A percentile compares a stretch with the other conserved stretches of the same genome.
Evolutionary conservation across 2,888 invertebrate genomes (phyloP).

Genomic region (Mycalesis mineus): DNA sequence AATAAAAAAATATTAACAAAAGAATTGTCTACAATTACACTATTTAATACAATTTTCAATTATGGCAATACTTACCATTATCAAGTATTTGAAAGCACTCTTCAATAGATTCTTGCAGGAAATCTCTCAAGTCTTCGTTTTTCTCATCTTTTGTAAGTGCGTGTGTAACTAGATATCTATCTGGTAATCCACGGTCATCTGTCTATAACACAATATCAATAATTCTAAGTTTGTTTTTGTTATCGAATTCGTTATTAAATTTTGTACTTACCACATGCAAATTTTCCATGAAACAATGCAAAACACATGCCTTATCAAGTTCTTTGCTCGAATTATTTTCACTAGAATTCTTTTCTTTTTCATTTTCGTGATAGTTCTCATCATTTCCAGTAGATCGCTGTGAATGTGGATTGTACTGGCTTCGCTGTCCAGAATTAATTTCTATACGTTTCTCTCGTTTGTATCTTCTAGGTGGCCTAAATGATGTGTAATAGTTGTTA

Average conservation of each 20-base stretch:
- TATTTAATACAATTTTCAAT: background rate
- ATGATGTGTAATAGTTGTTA: constrained; percentile 24
- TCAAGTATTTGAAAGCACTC: constrained; percentile 83
- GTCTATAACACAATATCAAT: constrained; percentile 54
- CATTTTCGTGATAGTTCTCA: constrained; percentile 39
- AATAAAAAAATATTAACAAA: background rate
- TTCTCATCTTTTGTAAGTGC: constrained; percentile 80
- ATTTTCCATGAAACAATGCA: constrained; percentile 84
- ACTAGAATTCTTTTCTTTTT: constrained; percentile 42
- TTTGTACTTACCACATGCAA: constrained; percentile 78
- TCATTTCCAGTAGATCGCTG: constrained; percentile 39
- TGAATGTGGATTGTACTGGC: constrained; percentile 65
- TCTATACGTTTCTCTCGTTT: constrained; percentile 54
- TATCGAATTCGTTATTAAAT: background rate
- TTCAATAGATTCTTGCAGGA: constrained; percentile 83
- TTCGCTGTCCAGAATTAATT: constrained; percentile 61
- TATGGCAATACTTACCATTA: constrained; percentile 49
- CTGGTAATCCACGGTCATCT: constrained; percentile 80
- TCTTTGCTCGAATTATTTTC: constrained; percentile 49
- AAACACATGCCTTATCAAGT: constrained; percentile 71
- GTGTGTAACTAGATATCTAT: constrained; percentile 80
- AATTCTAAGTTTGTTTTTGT: background rate
- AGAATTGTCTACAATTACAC: background rate
- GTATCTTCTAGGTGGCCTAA: constrained; percentile 39
- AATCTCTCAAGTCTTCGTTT: constrained; percentile 81